Base-by-base conservation (phyloP, 2,888 invertebrate genomes). In the Leucophenga maculata region DNA sequence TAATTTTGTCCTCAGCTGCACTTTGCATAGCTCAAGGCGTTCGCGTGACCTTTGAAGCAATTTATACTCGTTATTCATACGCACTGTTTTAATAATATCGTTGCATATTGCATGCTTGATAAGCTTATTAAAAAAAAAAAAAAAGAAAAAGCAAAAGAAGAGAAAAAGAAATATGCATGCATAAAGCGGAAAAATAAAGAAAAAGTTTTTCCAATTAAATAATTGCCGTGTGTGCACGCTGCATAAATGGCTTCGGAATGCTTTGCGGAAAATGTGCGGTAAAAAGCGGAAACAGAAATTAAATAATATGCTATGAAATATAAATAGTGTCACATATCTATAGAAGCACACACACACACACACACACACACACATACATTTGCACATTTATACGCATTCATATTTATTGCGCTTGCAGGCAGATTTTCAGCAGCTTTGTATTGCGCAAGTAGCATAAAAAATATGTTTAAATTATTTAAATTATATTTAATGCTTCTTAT, bases 221-320 rank as follows among this genome's bases (percentile, higher is more conserved):
- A 60, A 60, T 16, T 39, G 60, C 39, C 39, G 39, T 3, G 3
- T 3, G 3, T 3, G 6, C 8, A 9, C 39, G 1, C 8, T 3
- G 1, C 8, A 9, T 9, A 26, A 26, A 26, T 26, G 26, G 26
- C 26, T 26, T 26, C 26, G 26, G 26, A 26, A 26, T 39, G 39
- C 39, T 39, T 11, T 39, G 39, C 39, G 39, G 39, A 39, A 39
- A 39, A 39, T 39, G 39, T 39, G 11, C 39, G 39, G 39, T 39
- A 39, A 39, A 39, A 39, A 39, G 11, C 32, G 60, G 60, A 60
- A 60, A 39, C 60, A 60, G 60, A 60, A 60, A 60, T 60, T 60
- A 60, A 60, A 60, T 60, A 39, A 60, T 44, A 60, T 18, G 39
- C 39, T 39, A 60, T 60, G 44, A 60, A 60, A 60, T 26, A 60